Evolutionary conservation across 2,888 invertebrate genomes (phyloP), one percentile per base, ranked within the genome.

Genomic region (Pseudoips prasinana): DNA sequence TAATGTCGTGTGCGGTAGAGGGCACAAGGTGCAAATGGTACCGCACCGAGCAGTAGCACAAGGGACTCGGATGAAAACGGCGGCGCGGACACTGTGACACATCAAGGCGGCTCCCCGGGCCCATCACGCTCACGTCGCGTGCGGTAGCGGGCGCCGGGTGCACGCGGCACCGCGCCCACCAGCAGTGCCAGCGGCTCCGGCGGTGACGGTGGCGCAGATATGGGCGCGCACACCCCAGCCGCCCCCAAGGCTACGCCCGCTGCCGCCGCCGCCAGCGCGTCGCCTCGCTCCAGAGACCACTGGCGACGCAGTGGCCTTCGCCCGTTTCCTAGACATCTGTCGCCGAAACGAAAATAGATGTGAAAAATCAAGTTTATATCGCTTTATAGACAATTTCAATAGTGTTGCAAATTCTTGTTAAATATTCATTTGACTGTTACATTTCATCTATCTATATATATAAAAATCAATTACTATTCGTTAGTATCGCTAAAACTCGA

Each of bases 201-300:
- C 29, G 52, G 49, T 18, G 51, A 46, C 6, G 49, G 42, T 1
- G 54, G 40, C 18, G 39, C 44, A 19, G 50, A 36, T 36, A 33
- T 11, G 1, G 22, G 22, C 22, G 30, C 33, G n/a, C n/a, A n/a
- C 32, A 39, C 29, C 34, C 24, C 31, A 23, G 38, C 33, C 29
- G 41, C 28, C 34, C 34, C 50, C 37, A 7, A 43, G 52, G 22
- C 9, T 22, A 36, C 41, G 25, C 52, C 43, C 11, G 72, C 73
- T 8, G 73, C 73, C 36, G 73, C 78, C 39, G 58, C 72, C 25
- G 78, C 76, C 54, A 75, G 61, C 49, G 64, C 59, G 42, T 81
- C 83, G 29, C 79, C 81, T 32, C 81, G 81, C 66, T 85, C 84
- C 58, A 85, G 64, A 39, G 83, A 83, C 83, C 84, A 84, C 65